Base-by-base conservation (phyloP, 1,140 invertebrate species). In the Heliconius himera region DNA sequence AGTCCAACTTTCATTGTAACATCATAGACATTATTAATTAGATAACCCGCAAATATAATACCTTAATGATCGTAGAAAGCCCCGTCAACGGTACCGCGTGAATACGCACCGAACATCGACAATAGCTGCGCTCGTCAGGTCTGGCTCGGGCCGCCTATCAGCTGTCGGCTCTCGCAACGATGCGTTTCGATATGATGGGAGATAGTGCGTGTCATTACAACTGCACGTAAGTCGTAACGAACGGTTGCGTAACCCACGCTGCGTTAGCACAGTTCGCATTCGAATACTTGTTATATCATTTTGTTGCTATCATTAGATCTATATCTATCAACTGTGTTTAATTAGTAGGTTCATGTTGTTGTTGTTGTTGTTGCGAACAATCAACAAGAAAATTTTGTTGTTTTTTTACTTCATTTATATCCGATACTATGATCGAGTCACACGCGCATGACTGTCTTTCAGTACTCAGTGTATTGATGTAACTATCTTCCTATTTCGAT, bases 171-270 rank as follows among this genome's bases (percentile, higher is more conserved):
- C 83, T 85, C 85, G 89, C 83, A 87, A 84, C 86, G 86, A 86
- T 91, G 90, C 85, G 88, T 92, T 90, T 84, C 86, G 88, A 91
- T 90, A 87, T 85, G 87, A 90, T 85, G 82, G 83, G 85, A 91
- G 90, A 92, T 91, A 90, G 88, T 90, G 90, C 89, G 89, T 91
- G 86, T 87, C 85, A 81, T 87, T 89, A 86, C 80, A 80, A 83
- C 83, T 72, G 76, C 80, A 89, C 54, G 54, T 56, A 56, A 56
- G 8, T 56, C 85, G 87, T 88, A 90, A 91, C 85, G 74, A 76
- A 73, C 70, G 78, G 78, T 89, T 91, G 89, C 89, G 84, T 91
- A 91, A 93, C 81, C 77, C 11, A 3, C 83, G 73, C 77, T 22
- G 54, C 83, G 73, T 85, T 84, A 85, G 81, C 84, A 77, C 83